Evolutionary conservation across 2,888 invertebrate species (phyloP), one percentile per base, ranked within the genome.

Genomic region (Uropetala carovei): DNA sequence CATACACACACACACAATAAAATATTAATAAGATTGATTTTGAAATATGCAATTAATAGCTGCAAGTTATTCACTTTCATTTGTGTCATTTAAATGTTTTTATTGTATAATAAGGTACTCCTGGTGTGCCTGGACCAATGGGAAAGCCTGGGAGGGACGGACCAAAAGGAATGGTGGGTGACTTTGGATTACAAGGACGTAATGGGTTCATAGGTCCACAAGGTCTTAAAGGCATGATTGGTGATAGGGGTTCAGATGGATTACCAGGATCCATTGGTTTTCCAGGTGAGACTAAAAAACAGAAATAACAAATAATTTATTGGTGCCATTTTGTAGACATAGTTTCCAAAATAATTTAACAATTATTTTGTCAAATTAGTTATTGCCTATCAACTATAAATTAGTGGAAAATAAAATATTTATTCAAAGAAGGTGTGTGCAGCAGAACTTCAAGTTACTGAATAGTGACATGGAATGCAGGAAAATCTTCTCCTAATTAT

Each of bases 191-290:
- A 27, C 92, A 92, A 89, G 93, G 93, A 75, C 60, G 64, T 27
- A 93, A 93, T 92, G 95, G 95, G 18, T 93, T 83, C 93, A 93
- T 93, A 92, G 93, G 94, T 56, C 75, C 92, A 4, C 92, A 92
- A 30, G 95, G 95, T 56, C 93, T 93, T 3, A 93, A 94, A 4
- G 95, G 95, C 27, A 93, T 92, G 58, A 92, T 92, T 92, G 95
- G 96, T 59, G 93, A 93, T 0, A 93, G 94, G 8, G 96, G 96
- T 57, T 93, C 93, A 75, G 93, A 94, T 60, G 95, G 95, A 22
- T 91, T 92, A 11, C 93, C 93, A n/a, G 95, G 95, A 68, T 22
- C 83, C 18, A 92, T 92, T 10, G 94, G 96, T 93, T 92, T 93
- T 0, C 94, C 94, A 93, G 96, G 96, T 94, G 93, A 60, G 30